phyloP scores from a whole-genome alignment of 2,113 vertebrate genomes.

The Limanda limanda region DNA sequence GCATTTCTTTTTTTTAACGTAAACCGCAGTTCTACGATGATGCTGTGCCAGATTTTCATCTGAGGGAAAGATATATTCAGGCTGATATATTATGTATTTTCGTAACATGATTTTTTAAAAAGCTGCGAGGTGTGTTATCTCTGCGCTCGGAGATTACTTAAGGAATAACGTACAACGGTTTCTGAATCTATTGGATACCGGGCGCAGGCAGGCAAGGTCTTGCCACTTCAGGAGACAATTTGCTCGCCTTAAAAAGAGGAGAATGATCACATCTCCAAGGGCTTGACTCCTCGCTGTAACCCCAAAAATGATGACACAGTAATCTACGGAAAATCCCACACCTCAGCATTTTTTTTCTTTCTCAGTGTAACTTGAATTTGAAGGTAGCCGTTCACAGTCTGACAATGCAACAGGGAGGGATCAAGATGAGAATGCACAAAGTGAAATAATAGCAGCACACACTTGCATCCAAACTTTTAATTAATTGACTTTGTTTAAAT shows the following conservation, averaged over 20 bases:
- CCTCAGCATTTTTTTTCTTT: conserved; percentile 62
- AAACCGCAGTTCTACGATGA: neutral
- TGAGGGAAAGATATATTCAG: neutral
- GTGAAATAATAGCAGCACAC: neutral
- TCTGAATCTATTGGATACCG: conserved; percentile 23
- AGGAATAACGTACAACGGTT: conserved; percentile 27
- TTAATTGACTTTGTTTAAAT: neutral
- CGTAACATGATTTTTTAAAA: conserved; percentile 1
- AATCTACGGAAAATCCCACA: conserved; percentile 52
- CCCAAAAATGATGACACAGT: conserved; percentile 72
- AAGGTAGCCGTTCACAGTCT: conserved; percentile 40
- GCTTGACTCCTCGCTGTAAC: conserved; percentile 66
- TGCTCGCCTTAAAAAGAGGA: conserved; percentile 59
- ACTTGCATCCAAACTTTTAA: conserved; percentile 2
- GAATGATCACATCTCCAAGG: conserved; percentile 73
- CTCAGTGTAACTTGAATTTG: conserved; percentile 52
- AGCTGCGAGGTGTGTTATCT: conserved; percentile 8
- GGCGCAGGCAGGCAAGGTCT: conserved; percentile 23
- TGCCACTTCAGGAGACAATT: conserved; percentile 53
- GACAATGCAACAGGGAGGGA: conserved; percentile 30
- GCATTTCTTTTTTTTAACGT: conserved; percentile 9
- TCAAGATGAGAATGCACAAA: neutral
- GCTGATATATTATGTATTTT: neutral
- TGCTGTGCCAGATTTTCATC: neutral
- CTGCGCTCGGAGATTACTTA: conserved; percentile 5